Base-by-base conservation (phyloP, 2,888 invertebrate species). In the Smittia aterrima region DNA sequence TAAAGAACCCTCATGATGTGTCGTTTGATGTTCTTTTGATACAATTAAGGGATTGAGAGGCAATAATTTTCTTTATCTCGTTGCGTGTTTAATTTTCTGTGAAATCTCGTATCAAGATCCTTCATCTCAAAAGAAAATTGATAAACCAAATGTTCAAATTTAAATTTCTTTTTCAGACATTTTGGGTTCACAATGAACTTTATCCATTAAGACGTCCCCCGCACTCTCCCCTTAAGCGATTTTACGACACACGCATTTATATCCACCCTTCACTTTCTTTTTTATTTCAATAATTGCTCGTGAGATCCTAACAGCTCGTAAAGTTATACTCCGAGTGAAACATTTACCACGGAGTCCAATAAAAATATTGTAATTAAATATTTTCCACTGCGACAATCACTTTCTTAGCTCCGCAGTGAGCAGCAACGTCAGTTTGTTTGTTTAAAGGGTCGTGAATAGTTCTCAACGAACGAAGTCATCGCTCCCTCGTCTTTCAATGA, bases 361-460 rank as follows among this genome's bases (percentile, higher is more conserved):
- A 72, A 72, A 72, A 72, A 72, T 72, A 72, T 62, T 16, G 72
- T 72, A 72, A 72, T 72, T 72, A 72, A 72, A 72, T 72, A 72
- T 72, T 58, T n/a, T n/a, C n/a, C n/a, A n/a, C n/a, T n/a, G 13
- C 47, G 47, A 13, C 11, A 6, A 7, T 58, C 58, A 4, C 22
- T 64, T 25, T 27, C 9, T 27, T 27, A n/a, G 64, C 64, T 27
- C 3, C 13, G n/a, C 22, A 13, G 13, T 64, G 1, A n/a, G 64
- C n/a, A n/a, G n/a, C n/a, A n/a, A 13, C 27, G 64, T 64, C 27
- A 27, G 25, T 25, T n/a, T 64, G 64, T 64, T 64, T 64, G 64
- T 64, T 64, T 27, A 64, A 64, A 64, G 64, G 64, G 64, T 64
- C 64, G 64, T 7, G 6, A 13, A 32, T 6, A 58, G 9, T 64